These are phyloP conservation scores for Perca fluviatilis DNA, from an alignment of 2,113 vertebrate genomes.

Conservation along the genomic window DNA sequence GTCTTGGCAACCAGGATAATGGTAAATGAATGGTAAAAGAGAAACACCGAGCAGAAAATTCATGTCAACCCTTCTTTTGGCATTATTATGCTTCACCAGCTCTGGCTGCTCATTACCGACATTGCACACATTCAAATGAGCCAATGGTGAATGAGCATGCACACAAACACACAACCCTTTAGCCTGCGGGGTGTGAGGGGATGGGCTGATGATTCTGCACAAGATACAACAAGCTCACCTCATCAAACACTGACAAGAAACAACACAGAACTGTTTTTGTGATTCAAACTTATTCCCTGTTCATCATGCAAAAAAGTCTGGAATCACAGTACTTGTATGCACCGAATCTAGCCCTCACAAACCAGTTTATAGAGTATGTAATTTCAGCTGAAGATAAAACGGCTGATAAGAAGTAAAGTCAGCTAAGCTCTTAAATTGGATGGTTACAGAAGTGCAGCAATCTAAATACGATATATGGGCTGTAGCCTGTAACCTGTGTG, in stretches of 20 bases:
- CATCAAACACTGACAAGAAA: conserved; percentile 52
- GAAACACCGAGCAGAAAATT: conserved; percentile 67
- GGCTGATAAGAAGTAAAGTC: conserved; percentile 68
- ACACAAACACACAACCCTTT: conserved; percentile 56
- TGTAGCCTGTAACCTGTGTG: conserved; percentile 60
- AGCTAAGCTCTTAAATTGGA: conserved; percentile 69
- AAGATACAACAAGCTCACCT: conserved; percentile 47
- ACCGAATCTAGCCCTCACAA: conserved; percentile 21
- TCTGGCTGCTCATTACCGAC: conserved; percentile 73
- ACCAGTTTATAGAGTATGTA: conserved; percentile 38
- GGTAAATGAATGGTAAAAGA: conserved; percentile 64
- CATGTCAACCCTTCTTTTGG: conserved; percentile 65
- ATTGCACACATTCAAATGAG: conserved; percentile 69
- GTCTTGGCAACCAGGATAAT: conserved; percentile 69
- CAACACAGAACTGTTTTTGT: conserved; percentile 53
- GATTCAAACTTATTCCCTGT: conserved; percentile 35
- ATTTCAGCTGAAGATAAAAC: conserved; percentile 64
- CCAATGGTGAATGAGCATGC: conserved; percentile 63
- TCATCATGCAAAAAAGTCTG: conserved; percentile 37
- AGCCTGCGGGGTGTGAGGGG: conserved; percentile 45
- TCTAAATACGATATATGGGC: conserved; percentile 67
- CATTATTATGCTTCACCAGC: conserved; percentile 68
- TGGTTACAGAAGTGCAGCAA: conserved; percentile 53
- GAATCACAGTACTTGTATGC: conserved; percentile 24
- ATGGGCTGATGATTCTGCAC: conserved; percentile 47